phyloP scores from a whole-genome alignment of 2,888 invertebrate species.

The Aquatica leii region DNA sequence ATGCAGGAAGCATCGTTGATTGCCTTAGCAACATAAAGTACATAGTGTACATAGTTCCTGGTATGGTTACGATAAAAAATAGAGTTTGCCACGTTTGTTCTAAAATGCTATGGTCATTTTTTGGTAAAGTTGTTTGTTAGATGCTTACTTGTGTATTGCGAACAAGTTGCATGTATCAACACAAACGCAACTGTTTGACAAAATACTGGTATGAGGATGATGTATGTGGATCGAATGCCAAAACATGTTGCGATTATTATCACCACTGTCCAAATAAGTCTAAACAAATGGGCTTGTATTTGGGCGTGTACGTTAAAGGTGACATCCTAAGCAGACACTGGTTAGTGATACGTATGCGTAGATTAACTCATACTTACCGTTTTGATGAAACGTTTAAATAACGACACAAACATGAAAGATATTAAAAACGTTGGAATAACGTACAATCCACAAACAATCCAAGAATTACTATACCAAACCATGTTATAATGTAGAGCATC shows the following conservation, averaged over 20 bases:
- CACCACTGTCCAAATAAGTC: slow-evolving; percentile 39
- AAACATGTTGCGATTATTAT: slow-evolving; percentile 36
- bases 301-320: slow-evolving; percentile 28
- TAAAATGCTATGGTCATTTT: slow-evolving; percentile 19
- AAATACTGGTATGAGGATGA: slow-evolving; percentile 37
- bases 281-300: slow-evolving; percentile 37
- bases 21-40: slow-evolving; percentile 25
- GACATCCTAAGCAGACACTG: slow-evolving; percentile 19
- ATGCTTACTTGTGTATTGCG: slow-evolving; percentile 36
- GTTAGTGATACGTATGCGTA: too few species aligned
- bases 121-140: background rate
- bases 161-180: slow-evolving; percentile 34
- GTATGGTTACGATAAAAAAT: slow-evolving; percentile 31
- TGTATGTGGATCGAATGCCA: slow-evolving; percentile 39
- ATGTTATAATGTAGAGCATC: slow-evolving; percentile 61
- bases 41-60: slow-evolving; percentile 33
- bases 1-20: slow-evolving; percentile 52
- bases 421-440: slow-evolving; percentile 58
- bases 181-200: slow-evolving; percentile 34
- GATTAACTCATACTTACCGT: too few species aligned
- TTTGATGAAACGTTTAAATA: slow-evolving; percentile 44
- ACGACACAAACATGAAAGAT: slow-evolving; percentile 52
- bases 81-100: slow-evolving; percentile 36
- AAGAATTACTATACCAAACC: slow-evolving; percentile 68
- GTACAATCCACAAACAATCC: slow-evolving; percentile 62